A percentile compares a stretch with the other conserved stretches of the same genome.
phyloP scores from a whole-genome alignment of 2,888 invertebrate species.

The Hoplodrina blanda region DNA sequence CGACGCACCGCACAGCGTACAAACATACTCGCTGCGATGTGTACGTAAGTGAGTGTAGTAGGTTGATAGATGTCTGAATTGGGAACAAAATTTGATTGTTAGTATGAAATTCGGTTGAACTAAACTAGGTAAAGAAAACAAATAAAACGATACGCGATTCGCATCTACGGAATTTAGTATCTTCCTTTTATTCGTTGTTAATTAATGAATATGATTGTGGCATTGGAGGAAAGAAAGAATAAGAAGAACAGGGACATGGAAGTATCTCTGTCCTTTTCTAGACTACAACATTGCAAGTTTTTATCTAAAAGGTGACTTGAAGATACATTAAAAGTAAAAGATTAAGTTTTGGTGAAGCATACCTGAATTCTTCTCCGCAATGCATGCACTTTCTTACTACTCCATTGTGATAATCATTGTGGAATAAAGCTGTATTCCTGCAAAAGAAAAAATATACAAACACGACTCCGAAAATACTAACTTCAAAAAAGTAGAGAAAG shows the following conservation, averaged over 20 bases:
- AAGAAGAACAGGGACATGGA: too few species aligned
- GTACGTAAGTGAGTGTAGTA: conserved; percentile 84
- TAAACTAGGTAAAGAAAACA: too few species aligned
- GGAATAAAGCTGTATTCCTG: conserved; percentile 59
- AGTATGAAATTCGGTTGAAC: too few species aligned
- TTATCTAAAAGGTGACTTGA: conserved; percentile 2
- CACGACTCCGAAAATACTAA: not conserved
- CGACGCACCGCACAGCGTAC: conserved; percentile 80
- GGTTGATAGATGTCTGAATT: conserved; percentile 71
- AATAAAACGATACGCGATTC: too few species aligned
- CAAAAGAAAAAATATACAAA: not conserved
- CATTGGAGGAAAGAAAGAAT: too few species aligned
- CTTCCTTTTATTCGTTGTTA: too few species aligned
- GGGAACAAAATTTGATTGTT: not conserved
- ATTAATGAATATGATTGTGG: too few species aligned
- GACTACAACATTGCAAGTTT: too few species aligned
- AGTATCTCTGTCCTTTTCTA: too few species aligned
- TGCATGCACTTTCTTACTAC: conserved; percentile 71
- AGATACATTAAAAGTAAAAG: too few species aligned
- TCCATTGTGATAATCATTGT: conserved; percentile 78
- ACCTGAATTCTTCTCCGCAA: conserved; percentile 81
- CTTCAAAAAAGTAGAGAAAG: not conserved
- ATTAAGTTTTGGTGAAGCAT: not conserved
- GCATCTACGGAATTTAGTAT: too few species aligned
- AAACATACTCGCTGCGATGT: conserved; percentile 81